Base-by-base conservation (phyloP, 1,140 invertebrate species). In the Anadara kagoshimensis region DNA sequence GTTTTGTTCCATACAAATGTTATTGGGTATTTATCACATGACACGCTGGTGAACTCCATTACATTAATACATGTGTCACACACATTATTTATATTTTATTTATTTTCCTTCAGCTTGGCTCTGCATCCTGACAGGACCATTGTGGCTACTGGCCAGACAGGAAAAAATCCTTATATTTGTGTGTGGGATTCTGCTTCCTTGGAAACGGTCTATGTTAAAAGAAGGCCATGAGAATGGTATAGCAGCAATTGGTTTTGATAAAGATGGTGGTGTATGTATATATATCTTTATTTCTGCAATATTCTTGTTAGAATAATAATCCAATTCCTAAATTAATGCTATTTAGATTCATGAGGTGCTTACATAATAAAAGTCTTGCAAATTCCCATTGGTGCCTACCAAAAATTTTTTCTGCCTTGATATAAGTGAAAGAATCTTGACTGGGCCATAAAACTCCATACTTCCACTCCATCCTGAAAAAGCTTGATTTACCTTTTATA, bases 111-210 rank as follows among this genome's bases (percentile, higher is more conserved):
- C 75, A 90, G 88, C 73, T 76, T 89, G 36, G 67, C 83, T 1
- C 69, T 89, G 16, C 89, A 90, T 74, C 88, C 88, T 61, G 88
- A 90, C 47, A 83, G 81, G 65, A 76, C 69, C 11, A 71, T 83
- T 36, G 82, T 89, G 29, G 89, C 89, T 11, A 90, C 89, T n/a
- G 89, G 89, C 4, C 89, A 90, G 77, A 85, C 88, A 22, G 89
- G 89, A 47, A 88, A 89, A 69, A 72, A 80, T 12, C 86, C 88
- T 11, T 88, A 82, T 70, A 89, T 90, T 56, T 88, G 87, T 83
- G 86, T 90, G 1, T 90, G 89, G 89, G 85, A 89, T 65, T 78
- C 84, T 10, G 61, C 66, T 24, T 82, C 73, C 43, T 75, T 85
- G 53, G 78, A 86, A 49, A 87, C 84, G 18, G 67, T 84, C 88